A percentile compares a stretch with the other conserved stretches of the same genome.
These are phyloP conservation scores for Polyodon spathula DNA, from an alignment of 2,113 vertebrate genomes.

Conservation along the genomic window DNA sequence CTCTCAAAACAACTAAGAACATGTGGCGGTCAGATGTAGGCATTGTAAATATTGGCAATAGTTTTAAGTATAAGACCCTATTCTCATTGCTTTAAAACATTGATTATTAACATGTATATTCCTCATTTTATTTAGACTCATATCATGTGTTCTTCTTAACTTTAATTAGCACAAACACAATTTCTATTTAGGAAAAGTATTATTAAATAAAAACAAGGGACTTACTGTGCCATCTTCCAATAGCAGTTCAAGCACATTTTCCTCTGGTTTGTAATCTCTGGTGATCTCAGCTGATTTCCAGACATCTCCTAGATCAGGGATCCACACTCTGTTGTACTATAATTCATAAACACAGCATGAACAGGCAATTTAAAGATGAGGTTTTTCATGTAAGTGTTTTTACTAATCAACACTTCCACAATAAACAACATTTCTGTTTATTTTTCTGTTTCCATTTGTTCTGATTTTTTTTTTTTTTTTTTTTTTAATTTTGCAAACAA, in stretches of 20 bases:
- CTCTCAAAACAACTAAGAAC: no score
- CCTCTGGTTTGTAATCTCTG: conserved; percentile 66
- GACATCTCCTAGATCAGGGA: conserved; percentile 78
- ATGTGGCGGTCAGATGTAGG: no score
- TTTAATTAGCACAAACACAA: not conserved
- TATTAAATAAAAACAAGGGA: not conserved
- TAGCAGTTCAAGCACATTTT: conserved; percentile 55
- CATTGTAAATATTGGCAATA: no score
- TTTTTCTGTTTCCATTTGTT: not conserved
- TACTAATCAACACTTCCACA: no score
- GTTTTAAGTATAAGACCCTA: no score
- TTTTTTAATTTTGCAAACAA: no score
- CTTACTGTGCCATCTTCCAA: conserved; percentile 86
- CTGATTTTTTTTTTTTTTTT: no score
- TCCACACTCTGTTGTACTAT: conserved; percentile 94
- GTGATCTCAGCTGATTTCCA: conserved; percentile 90
- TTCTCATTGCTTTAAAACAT: not conserved
- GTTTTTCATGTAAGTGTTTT: no score
- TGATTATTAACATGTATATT: not conserved
- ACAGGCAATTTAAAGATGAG: not conserved
- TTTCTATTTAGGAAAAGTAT: conserved; percentile 3
- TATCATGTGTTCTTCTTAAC: no score
- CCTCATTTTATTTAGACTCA: not conserved
- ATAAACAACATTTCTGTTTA: not conserved
- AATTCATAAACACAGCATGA: not conserved